A percentile compares a stretch with the other conserved stretches of the same genome.
These are phyloP conservation scores for Leptocoma aspasia DNA, from an alignment of 2,113 vertebrate genomes.

Conservation along the genomic window DNA sequence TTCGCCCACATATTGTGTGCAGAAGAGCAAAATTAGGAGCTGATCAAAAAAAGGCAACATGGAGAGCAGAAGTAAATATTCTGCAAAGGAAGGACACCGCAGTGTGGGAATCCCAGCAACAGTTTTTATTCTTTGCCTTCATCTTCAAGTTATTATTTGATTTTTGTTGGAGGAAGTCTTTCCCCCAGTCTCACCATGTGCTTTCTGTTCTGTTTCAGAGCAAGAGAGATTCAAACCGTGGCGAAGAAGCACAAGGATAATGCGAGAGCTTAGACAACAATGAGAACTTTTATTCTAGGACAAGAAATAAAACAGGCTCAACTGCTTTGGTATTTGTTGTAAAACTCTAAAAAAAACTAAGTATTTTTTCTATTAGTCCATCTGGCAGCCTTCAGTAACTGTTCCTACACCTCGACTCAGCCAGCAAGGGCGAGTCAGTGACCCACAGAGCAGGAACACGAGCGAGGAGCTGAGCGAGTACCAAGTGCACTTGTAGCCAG, in stretches of 20 bases:
- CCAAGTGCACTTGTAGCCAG: not conserved
- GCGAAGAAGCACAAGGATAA: not conserved
- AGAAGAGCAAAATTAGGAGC: not conserved
- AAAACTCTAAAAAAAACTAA: not conserved
- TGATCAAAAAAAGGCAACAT: not conserved
- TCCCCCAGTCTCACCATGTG: not conserved
- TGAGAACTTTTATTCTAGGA: not conserved
- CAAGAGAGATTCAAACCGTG: not conserved
- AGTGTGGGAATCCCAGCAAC: not conserved
- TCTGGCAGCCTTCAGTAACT: not conserved
- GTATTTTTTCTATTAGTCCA: not conserved
- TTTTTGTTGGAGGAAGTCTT: not conserved
- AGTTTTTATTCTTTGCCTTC: not conserved
- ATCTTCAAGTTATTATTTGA: not conserved
- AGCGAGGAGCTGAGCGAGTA: not conserved
- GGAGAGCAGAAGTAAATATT: not conserved
- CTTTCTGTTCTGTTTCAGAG: not conserved
- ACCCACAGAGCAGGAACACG: not conserved
- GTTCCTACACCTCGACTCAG: not conserved
- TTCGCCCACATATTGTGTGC: rapidly evolving
- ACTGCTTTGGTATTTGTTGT: not conserved
- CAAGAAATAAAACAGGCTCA: not conserved
- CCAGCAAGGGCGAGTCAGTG: not conserved
- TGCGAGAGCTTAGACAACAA: not conserved
- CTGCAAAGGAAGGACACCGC: not conserved